Evolutionary conservation across 2,113 vertebrate species (phyloP), one percentile per base, ranked within the genome.

Genomic region (Ictalurus punctatus): DNA sequence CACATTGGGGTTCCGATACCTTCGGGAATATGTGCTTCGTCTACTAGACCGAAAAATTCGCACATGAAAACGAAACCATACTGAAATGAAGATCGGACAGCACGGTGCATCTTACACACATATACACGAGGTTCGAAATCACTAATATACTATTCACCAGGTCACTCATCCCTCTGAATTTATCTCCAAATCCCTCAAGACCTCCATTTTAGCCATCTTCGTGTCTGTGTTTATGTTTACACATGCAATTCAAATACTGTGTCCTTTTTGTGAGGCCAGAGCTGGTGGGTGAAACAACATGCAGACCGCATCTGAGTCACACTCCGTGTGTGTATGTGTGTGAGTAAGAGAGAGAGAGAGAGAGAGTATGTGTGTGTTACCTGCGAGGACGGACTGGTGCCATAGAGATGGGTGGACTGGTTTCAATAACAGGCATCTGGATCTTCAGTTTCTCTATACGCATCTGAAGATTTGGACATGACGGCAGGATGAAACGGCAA

Each of bases 361-460:
- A 48, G 61, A 48, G n/a, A 78, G 16, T 86, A 10, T 84, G 25
- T 59, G 21, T 67, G 34, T 8, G 13, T 71, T 87, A 96, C 96
- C 96, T 96, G 93, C 96, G 95, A n/a, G 95, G 80, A 82, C 96
- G 95, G 58, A 91, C 61, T 65, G 95, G 95, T 89, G 94, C 94
- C 90, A 93, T 92, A 90, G 96, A 93, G 90, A 95, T 93, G 3
- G 91, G 93, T 8, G 93, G 92, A 80, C 91, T 95, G 89, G 93
- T 95, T 90, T 96, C 96, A 89, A 96, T 96, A 92, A 96, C 92
- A 84, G 95, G 93, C 61, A 93, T 87, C 92, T 95, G 89, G 59
- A 90, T 92, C 93, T 96, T 96, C 92, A 94, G 94, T 86, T 93
- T 96, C 94, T 96, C 94, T 44, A 91, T 94, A 90, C 95, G 96